Base-by-base conservation (phyloP, 1,140 invertebrate species). In the Pseudomyrmex pallidus region DNA sequence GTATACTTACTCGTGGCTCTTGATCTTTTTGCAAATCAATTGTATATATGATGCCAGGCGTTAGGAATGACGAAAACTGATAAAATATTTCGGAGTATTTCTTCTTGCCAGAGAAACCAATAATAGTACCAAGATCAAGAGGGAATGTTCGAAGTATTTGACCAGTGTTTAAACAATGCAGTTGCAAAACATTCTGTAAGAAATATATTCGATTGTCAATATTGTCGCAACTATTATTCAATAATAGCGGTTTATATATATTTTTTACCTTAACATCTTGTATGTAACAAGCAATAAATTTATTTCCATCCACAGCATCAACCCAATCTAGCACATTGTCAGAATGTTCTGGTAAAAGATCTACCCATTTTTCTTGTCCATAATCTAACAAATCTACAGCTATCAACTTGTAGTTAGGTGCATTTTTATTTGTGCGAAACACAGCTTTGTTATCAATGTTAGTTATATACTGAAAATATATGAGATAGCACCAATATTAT, bases 371-470 rank as follows among this genome's bases (percentile, higher is more conserved):
- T 72, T 97, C 96, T 94, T 97, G 95, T 8, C 94, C 94, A 35
- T 96, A 96, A 89, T 98, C 96, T 80, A 96, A 93, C n/a, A 99
- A 95, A 94, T 99, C 98, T 85, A 99, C 98, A 82, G 96, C 96
- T 88, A 99, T 96, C 15, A 99, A 94, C 84, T 97, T 96, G 93
- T 98, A 99, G 92, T 98, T 98, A 20, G 98, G 97, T 15, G 99
- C 98, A 94, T 98, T 96, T 94, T 98, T 98, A 94, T 99, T 99
- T 44, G 99, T 99, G 35, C 97, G 96, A 92, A 99, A 98, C 90
- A 98, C 96, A 85, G 97, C 97, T 83, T 97, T 95, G 0, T 96
- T 95, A 10, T 97, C 98, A 86, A 97, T 96, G 94, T 99, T 99
- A 20, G 98, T 98, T 15, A 99, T 95, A 92, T 99, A 99, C 96